Evolutionary conservation across 2,888 invertebrate genomes (phyloP).

Genomic region (Ellobium chinense): DNA sequence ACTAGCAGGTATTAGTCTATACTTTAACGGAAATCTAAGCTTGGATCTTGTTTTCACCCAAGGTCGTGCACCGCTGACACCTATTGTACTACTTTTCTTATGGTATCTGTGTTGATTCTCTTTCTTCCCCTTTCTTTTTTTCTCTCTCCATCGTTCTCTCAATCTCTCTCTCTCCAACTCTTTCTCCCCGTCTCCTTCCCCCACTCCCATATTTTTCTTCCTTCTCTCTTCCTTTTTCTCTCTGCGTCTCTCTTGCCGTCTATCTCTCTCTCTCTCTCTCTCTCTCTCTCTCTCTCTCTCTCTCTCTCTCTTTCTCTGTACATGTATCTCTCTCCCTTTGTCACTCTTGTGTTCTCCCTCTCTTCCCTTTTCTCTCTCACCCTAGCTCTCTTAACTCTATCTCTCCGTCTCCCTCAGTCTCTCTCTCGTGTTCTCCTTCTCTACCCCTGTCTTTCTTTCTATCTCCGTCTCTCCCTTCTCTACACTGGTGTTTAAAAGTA

Average conservation of each 20-base stretch:
- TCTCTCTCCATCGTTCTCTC: neutral
- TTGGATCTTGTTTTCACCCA: no score
- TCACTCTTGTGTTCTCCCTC: neutral
- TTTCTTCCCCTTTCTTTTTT: neutral
- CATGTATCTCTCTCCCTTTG: neutral
- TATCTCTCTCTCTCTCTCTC: neutral
- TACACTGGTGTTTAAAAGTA: neutral
- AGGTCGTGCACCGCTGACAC: no score
- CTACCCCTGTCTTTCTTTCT: neutral
- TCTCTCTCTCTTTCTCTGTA: neutral
- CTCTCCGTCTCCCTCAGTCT: neutral
- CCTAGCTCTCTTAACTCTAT: neutral
- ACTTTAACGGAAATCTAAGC: no score
- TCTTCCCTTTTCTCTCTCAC: neutral
- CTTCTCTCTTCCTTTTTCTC: neutral
- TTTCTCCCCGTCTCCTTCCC: neutral
- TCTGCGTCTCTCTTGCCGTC: neutral
- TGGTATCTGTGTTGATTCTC: no score
- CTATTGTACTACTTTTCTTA: no score
- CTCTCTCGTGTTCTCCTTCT: neutral
- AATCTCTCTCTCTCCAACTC: neutral
- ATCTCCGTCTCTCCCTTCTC: neutral
- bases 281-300: neutral
- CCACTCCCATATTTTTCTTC: no score
- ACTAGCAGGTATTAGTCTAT: no score